A percentile compares a stretch with the other conserved stretches of the same genome.
Conservation (phyloP, 2,113 vertebrate species). For the Cavia aperea region DNA sequence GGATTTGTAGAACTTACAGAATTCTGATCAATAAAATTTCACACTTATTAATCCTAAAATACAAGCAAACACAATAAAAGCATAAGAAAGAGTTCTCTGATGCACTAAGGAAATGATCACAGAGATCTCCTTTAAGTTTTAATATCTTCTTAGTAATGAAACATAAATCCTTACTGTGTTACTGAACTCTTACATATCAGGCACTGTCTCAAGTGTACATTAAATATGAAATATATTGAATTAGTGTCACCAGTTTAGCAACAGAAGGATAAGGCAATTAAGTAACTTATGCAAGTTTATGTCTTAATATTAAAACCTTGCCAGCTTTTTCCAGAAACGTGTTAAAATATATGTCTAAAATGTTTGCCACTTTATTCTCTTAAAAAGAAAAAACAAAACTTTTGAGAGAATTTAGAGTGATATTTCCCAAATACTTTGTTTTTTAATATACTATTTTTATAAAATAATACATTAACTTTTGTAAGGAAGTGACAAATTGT, state of each 20-base stretch:
- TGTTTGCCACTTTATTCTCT: not conserved
- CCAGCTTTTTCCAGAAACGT: not conserved
- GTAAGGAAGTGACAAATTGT: not conserved
- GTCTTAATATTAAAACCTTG: not conserved
- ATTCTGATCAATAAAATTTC: not conserved
- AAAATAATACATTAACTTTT: not conserved
- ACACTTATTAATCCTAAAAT: not conserved
- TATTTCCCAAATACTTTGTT: not conserved
- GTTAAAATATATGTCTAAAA: not conserved
- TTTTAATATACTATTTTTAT: not conserved
- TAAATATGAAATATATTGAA: not conserved
- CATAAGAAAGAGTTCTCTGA: not conserved
- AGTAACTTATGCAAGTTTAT: not conserved
- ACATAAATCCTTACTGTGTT: not conserved
- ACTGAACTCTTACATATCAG: not conserved
- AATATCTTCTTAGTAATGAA: not conserved
- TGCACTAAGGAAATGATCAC: not conserved
- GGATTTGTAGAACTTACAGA: not conserved
- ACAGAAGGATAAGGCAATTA: not conserved
- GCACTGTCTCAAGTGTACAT: not conserved
- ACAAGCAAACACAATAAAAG: not conserved
- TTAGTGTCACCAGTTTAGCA: not conserved
- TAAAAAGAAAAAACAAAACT: not conserved
- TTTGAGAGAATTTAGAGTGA: not conserved
- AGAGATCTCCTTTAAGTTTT: not conserved